A percentile compares a stretch with the other conserved stretches of the same genome.
Evolutionary conservation across 2,797 vertebrate species (phyloP).

Genomic region (Brachymystax lenok): DNA sequence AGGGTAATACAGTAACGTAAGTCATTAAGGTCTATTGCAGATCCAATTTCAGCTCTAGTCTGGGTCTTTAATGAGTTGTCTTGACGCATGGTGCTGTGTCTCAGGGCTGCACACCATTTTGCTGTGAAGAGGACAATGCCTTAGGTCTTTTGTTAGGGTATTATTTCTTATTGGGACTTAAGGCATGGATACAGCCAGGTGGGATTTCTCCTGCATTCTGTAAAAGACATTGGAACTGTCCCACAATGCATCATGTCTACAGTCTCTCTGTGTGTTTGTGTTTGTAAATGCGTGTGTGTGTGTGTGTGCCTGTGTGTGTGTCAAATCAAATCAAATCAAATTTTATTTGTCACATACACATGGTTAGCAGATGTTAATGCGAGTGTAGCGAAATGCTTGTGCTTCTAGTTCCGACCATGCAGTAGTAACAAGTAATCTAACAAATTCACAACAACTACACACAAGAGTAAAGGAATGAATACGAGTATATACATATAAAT

Average conservation of each 20-base stretch:
- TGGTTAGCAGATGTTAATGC: too few relatives aligned
- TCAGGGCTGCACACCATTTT: slow-evolving; percentile 11
- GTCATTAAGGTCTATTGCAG: background rate
- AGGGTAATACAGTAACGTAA: too few relatives aligned
- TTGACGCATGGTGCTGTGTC: slow-evolving; percentile 19
- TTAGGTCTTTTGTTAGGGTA: slow-evolving; percentile 27
- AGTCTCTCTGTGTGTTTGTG: background rate
- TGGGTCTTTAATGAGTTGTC: slow-evolving; percentile 31
- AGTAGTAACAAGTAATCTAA: too few relatives aligned
- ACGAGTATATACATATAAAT: too few relatives aligned
- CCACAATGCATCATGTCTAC: too few relatives aligned
- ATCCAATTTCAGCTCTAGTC: slow-evolving; percentile 42
- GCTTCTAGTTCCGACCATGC: too few relatives aligned
- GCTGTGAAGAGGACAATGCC: background rate
- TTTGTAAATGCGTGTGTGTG: background rate
- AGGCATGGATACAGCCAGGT: background rate
- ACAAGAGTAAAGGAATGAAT: too few relatives aligned
- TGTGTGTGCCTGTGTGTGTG: background rate
- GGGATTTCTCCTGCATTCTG: background rate
- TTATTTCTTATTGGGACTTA: slow-evolving; percentile 36
- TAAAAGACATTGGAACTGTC: background rate
- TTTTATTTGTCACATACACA: too few relatives aligned
- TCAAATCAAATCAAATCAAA: too few relatives aligned
- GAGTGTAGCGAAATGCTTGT: too few relatives aligned
- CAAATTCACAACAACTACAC: too few relatives aligned